Percentiles rank a stretch among this genome's conserved stretches.
phyloP scores from a whole-genome alignment of 2,888 invertebrate species.

The Tinea pellionella region DNA sequence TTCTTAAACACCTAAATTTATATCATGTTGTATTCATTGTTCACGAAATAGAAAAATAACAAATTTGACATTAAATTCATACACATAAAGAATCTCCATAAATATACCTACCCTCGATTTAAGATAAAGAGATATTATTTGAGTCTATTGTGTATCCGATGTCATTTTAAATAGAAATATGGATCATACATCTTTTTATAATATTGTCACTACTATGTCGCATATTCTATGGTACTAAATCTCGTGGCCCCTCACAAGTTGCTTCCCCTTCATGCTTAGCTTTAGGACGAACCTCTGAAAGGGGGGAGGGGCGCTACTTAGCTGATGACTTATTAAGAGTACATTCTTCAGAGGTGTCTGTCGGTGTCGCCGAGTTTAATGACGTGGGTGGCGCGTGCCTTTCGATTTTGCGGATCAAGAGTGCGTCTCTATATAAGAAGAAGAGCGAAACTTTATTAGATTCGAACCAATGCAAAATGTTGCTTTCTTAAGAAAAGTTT shows the following conservation, averaged over 20 bases:
- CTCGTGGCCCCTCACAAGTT: constrained; percentile 10
- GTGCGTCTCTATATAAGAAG: not conserved
- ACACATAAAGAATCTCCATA: too few relatives aligned
- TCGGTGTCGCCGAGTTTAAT: constrained; percentile 58
- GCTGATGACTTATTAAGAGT: constrained; percentile 70
- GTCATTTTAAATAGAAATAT: too few relatives aligned
- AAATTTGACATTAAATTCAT: too few relatives aligned
- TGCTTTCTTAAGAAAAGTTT: too few relatives aligned
- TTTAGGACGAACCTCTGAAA: constrained; percentile 24
- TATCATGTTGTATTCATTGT: not conserved
- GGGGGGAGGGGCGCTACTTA: constrained; percentile 51
- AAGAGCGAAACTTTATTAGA: too few relatives aligned
- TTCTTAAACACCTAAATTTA: not conserved
- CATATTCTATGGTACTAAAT: not conserved
- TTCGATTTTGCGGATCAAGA: constrained; percentile 28
- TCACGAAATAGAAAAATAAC: not conserved
- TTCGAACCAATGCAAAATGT: too few relatives aligned
- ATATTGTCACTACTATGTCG: not conserved
- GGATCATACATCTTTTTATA: not conserved
- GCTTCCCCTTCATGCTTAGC: constrained; percentile 6
- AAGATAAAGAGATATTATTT: too few relatives aligned
- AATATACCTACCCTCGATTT: too few relatives aligned
- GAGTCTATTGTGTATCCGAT: too few relatives aligned
- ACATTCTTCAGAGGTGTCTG: constrained; percentile 69
- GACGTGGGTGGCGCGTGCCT: constrained; percentile 56